Percentiles rank a stretch among this genome's conserved stretches.
phyloP scores from a whole-genome alignment of 1,140 invertebrate species.

The Tachypleus tridentatus region DNA sequence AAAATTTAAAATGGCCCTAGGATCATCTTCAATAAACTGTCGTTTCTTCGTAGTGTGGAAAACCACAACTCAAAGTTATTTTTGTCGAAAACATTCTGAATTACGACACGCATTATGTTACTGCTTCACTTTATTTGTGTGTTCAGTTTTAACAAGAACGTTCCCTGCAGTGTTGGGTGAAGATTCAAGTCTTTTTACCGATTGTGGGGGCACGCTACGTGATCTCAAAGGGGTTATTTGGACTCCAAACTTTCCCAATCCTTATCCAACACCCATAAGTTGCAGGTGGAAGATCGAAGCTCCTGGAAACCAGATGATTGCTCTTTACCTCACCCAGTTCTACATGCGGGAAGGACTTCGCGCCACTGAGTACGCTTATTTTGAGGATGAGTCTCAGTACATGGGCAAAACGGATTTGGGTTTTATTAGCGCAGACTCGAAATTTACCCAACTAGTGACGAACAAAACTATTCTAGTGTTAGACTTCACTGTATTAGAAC shows the following conservation, averaged over 20 bases:
- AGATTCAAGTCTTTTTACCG: not conserved
- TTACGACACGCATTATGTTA: no score
- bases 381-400: conserved; percentile 21
- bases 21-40: no score
- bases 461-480: conserved; percentile 62
- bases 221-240: conserved; percentile 42
- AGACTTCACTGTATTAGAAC: conserved; percentile 53
- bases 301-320: conserved; percentile 44
- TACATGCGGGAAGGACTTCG: conserved; percentile 65
- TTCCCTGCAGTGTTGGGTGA: no score
- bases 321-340: conserved; percentile 74
- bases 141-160: no score
- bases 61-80: no score
- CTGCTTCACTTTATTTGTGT: no score
- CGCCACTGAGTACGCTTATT: conserved; percentile 61
- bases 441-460: conserved; percentile 39
- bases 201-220: conserved; percentile 16
- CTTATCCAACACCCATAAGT: conserved; percentile 62
- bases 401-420: conserved; percentile 28
- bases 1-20: no score
- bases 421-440: conserved; percentile 31
- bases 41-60: no score
- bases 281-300: conserved; percentile 79
- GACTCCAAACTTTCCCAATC: conserved; percentile 66
- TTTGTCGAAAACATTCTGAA: no score